Percentiles rank a stretch among this genome's conserved stretches.
These are phyloP conservation scores for Helostoma temminkii DNA, from an alignment of 2,797 vertebrate genomes.

Conservation along the genomic window DNA sequence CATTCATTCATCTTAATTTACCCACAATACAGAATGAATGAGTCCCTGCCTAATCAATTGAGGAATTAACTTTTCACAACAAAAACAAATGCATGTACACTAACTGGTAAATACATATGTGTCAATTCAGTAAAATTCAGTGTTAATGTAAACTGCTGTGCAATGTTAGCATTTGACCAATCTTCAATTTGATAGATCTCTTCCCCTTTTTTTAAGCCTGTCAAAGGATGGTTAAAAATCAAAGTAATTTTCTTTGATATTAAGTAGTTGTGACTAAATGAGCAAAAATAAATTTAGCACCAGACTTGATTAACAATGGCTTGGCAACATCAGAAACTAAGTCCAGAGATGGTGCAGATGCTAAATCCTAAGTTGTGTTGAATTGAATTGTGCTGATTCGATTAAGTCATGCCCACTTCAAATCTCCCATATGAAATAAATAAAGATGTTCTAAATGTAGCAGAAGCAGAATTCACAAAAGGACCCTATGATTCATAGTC, in stretches of 20 bases:
- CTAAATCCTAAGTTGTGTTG: neutral
- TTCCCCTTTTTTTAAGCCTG: neutral
- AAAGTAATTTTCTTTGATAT: neutral
- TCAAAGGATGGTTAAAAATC: neutral
- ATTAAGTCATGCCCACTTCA: neutral
- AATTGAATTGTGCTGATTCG: neutral
- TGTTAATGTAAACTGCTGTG: no score
- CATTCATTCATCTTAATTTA: no score
- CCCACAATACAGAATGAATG: neutral
- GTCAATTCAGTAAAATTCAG: no score
- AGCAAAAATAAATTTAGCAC: neutral
- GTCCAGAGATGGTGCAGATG: no score
- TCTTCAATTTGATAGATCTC: no score
- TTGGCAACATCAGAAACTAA: neutral
- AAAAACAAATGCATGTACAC: no score
- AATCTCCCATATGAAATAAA: neutral
- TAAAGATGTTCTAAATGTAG: neutral
- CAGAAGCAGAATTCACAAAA: conserved; percentile 2
- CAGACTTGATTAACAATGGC: neutral
- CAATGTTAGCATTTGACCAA: no score
- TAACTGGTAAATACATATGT: no score
- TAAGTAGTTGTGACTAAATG: neutral
- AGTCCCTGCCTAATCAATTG: neutral
- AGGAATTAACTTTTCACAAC: neutral
- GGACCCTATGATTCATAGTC: neutral